Evolutionary conservation across 2,113 vertebrate genomes (phyloP).

Genomic region (Corvus moneduloides): DNA sequence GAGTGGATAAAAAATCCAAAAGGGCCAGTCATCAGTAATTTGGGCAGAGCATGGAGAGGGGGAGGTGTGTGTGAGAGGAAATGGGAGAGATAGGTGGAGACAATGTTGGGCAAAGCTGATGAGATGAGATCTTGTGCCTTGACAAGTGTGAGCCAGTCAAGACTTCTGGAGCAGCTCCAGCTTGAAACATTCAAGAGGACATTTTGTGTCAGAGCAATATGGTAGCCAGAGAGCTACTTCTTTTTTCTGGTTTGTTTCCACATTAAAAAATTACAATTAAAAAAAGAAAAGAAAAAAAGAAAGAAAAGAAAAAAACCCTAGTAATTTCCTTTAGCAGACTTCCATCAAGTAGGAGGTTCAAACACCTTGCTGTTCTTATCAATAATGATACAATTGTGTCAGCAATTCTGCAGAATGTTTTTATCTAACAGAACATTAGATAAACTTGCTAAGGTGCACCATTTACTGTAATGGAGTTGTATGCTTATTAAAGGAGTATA

Average conservation of each 20-base stretch:
- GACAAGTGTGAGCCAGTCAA: background rate
- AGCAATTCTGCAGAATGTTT: background rate
- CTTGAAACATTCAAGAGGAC: background rate
- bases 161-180: background rate
- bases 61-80: background rate
- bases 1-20: background rate
- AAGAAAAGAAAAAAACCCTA: too few relatives aligned
- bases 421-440: background rate
- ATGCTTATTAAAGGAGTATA: background rate
- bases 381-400: background rate
- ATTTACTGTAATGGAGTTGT: background rate
- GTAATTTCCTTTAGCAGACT: background rate
- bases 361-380: background rate
- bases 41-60: background rate
- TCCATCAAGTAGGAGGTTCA: background rate
- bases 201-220: background rate
- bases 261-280: background rate
- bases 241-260: background rate
- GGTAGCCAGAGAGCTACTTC: background rate
- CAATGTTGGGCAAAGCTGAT: background rate
- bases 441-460: background rate
- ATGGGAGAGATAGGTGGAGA: background rate
- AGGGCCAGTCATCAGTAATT: background rate
- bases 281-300: too few relatives aligned
- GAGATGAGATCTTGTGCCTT: background rate